A percentile compares a stretch with the other conserved stretches of the same genome.
phyloP scores from a whole-genome alignment of 2,888 invertebrate genomes.

The Bursaphelenchus okinawaensis region DNA sequence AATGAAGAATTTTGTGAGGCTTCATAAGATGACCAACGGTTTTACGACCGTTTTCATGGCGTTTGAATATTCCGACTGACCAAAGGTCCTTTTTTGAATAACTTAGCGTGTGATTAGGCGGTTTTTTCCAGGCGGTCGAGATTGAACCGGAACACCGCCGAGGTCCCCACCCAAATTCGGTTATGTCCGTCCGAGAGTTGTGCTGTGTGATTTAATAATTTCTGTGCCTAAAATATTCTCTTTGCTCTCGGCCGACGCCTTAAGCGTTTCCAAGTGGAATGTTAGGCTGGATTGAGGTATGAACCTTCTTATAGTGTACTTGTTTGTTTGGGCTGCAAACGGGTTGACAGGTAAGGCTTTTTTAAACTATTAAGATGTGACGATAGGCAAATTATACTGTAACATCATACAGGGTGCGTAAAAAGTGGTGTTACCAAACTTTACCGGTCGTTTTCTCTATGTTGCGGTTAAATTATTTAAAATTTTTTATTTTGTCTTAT shows the following conservation, averaged over 20 bases:
- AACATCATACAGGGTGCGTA: too few species aligned
- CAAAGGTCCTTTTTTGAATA: not conserved
- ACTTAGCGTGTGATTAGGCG: not conserved
- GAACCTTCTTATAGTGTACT: not conserved
- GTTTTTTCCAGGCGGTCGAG: not conserved
- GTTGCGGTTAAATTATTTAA: too few species aligned
- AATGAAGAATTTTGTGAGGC: too few species aligned
- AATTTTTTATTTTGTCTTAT: too few species aligned
- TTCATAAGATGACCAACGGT: not conserved
- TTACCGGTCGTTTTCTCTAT: too few species aligned
- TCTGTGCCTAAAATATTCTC: constrained; percentile 2
- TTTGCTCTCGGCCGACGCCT: constrained; percentile 3
- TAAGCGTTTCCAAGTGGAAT: not conserved
- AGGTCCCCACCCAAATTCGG: not conserved
- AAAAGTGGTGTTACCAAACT: too few species aligned
- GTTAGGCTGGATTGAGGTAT: not conserved
- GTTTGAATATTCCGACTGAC: not conserved
- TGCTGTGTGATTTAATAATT: constrained; percentile 4
- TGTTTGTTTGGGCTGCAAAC: not conserved
- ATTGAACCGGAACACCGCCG: not conserved
- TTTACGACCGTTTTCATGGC: not conserved
- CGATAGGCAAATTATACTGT: too few species aligned
- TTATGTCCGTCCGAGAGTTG: not conserved
- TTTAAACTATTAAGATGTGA: too few species aligned
- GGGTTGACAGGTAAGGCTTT: constrained; percentile 13